phyloP scores from a whole-genome alignment of 2,888 invertebrate genomes.

The Chrysina gloriosa region DNA sequence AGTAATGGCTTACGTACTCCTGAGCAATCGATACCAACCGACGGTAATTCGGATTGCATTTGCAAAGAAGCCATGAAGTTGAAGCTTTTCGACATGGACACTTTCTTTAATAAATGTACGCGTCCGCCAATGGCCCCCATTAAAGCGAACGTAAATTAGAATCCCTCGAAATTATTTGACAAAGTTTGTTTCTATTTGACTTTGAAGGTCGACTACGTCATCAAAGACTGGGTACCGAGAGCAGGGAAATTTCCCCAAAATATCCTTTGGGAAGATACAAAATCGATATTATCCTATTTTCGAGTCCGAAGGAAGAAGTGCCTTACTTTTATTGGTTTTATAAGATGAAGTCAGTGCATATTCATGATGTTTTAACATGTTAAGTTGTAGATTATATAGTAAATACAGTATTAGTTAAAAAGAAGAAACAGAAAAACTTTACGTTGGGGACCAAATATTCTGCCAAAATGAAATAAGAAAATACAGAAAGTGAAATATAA shows the following conservation, averaged over 20 bases:
- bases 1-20: not conserved
- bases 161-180: not conserved
- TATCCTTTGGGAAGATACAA: not conserved
- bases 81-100: constrained; percentile 1
- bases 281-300: not conserved
- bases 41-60: not conserved
- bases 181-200: not conserved
- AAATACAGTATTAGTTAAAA: no score
- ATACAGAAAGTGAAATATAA: no score
- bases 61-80: not conserved
- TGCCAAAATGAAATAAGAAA: no score
- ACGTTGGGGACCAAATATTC: no score
- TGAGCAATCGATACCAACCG: constrained; percentile 8
- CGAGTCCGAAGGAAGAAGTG: not conserved
- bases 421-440: no score
- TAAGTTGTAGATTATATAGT: no score
- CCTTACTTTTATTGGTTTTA: not conserved
- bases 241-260: not conserved
- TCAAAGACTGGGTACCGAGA: constrained; percentile 3
- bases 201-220: not conserved
- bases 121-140: not conserved
- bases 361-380: not conserved
- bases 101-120: not conserved
- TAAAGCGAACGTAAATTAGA: not conserved
- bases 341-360: constrained; percentile 2